Evolutionary conservation across 37 sponge, comb jelly and placozoan species (phyloP).

Genomic region (Hexactinellida sp.): DNA sequence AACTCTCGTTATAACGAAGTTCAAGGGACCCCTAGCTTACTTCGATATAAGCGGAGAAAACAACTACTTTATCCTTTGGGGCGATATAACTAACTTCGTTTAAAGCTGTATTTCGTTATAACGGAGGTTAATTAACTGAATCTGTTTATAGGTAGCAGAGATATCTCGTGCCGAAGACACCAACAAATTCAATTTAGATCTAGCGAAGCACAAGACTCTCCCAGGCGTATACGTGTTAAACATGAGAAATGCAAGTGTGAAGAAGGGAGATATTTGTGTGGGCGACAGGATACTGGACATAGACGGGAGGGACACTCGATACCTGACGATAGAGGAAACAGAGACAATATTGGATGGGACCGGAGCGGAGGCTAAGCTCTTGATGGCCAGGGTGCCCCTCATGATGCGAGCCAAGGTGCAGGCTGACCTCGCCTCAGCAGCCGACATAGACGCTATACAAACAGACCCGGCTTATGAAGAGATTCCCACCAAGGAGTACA

Average conservation of each 20-base stretch:
- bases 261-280: constrained; percentile 20
- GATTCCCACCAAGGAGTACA: background rate
- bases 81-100: background rate
- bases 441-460: background rate
- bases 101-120: background rate
- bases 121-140: background rate
- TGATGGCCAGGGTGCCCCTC: constrained; percentile 1
- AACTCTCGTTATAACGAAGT: too few species aligned
- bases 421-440: background rate
- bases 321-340: constrained; percentile 48
- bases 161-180: background rate
- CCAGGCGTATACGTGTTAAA: constrained; percentile 53
- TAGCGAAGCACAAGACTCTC: background rate
- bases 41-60: too few species aligned
- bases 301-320: constrained; percentile 43
- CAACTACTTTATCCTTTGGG: too few species aligned
- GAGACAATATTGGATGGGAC: constrained; percentile 13
- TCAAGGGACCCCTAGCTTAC: too few species aligned
- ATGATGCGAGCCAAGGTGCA: background rate
- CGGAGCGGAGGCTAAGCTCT: background rate
- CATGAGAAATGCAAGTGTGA: constrained; percentile 33
- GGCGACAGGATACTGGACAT: constrained; percentile 63
- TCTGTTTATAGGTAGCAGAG: background rate
- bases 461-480: background rate
- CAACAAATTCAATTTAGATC: background rate